Evolutionary conservation across 2,888 invertebrate species (phyloP), one percentile per base, ranked within the genome.

Genomic region (Apamea sordens): DNA sequence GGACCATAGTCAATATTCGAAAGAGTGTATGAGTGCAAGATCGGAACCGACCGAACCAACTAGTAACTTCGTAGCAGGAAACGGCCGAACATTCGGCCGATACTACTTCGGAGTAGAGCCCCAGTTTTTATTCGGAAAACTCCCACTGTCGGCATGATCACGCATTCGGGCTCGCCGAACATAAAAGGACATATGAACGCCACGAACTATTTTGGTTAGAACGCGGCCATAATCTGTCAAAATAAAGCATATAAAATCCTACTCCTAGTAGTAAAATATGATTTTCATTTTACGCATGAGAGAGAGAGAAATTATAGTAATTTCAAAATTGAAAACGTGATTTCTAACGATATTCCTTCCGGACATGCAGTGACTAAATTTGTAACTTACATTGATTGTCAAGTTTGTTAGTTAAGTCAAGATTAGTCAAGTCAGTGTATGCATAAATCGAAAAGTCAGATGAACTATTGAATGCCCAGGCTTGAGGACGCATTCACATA

Each of bases 201-300:
- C 10, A 4, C 10, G 56, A 56, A 24, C 10, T 56, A 56, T 24
- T 24, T 56, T 24, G 24, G 24, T 56, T 10, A 10, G 56, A 3
- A 56, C 56, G 56, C 10, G 4, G 24, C 10, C 56, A n/a, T 56
- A 68, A 61, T 63, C 24, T 44, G 59, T 15, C 18, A 47, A 70
- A 63, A 70, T 53, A 63, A 67, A 47, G 53, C n/a, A 73, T 73
- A 63, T 56, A 53, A 7, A 69, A 70, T 50, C 10, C n/a, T 36
- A 36, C 15, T 56, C 24, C 3, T 10, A 56, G 24, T 50, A 73
- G 67, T 50, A 73, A 69, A 76, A 44, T 21, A 67, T 63, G 2
- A 10, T 56, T 61, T 61, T 28, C 13, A 73, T 63, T 73, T 63
- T 56, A 67, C 69, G 13, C 47, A 24, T 50, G 21, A 61, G 15